phyloP scores from a whole-genome alignment of 2,888 invertebrate genomes.

The Smittia sp. region DNA sequence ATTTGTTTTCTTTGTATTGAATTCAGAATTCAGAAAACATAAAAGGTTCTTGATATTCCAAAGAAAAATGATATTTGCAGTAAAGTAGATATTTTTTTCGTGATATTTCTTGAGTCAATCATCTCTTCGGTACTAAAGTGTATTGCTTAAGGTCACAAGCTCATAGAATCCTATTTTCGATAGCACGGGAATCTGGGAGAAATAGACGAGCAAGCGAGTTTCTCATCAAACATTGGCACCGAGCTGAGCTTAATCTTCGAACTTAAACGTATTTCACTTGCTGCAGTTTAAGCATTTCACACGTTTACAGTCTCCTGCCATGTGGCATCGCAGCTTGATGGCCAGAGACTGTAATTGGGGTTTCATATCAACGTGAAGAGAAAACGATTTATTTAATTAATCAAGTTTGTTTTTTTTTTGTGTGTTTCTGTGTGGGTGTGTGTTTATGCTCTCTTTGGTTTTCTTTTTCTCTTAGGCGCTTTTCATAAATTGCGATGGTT shows the following conservation, averaged over 20 bases:
- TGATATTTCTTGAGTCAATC: not conserved
- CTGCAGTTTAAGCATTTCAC: not conserved
- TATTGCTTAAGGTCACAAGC: conserved; percentile 6
- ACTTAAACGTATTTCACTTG: not conserved
- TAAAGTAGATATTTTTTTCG: not conserved
- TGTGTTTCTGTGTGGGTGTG: not conserved
- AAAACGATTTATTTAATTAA: not conserved
- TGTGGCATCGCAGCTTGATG: not conserved
- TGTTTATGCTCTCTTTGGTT: conserved; percentile 24
- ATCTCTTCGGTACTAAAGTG: not conserved
- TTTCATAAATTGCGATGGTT: not conserved
- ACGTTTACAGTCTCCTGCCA: conserved; percentile 14
- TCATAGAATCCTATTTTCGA: not conserved
- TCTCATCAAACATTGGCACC: not conserved
- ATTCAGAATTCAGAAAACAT: not conserved
- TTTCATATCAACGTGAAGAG: not conserved
- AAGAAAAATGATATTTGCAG: not conserved
- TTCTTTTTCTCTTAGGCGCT: not conserved
- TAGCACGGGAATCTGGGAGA: not conserved
- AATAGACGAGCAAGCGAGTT: not conserved
- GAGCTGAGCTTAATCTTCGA: not conserved
- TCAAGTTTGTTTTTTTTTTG: not conserved
- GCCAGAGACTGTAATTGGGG: conserved; percentile 3
- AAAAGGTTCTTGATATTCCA: not conserved
- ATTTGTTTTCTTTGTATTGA: not conserved